A percentile compares a stretch with the other conserved stretches of the same genome.
These are phyloP conservation scores for Cebus imitator DNA, from an alignment of 2,113 vertebrate species.

Conservation along the genomic window DNA sequence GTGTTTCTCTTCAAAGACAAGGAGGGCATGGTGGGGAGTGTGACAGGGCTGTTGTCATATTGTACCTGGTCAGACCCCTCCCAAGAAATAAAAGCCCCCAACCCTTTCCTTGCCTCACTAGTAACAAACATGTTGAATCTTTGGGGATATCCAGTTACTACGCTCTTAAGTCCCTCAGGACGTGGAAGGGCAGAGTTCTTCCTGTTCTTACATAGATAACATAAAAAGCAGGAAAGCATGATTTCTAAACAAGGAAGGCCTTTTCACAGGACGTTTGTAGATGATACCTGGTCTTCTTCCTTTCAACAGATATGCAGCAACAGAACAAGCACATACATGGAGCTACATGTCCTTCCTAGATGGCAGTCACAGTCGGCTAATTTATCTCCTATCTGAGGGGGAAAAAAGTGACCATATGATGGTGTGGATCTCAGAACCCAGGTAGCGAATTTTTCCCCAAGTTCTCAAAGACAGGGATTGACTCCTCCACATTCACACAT, in stretches of 20 bases:
- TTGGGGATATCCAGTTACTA: neutral
- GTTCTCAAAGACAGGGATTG: neutral
- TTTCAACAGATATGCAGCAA: neutral
- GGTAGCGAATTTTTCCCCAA: neutral
- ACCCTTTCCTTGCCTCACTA: neutral
- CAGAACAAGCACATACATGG: neutral
- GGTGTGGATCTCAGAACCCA: neutral
- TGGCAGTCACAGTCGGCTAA: neutral
- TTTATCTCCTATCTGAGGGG: neutral
- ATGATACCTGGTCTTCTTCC: neutral
- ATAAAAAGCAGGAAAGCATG: neutral
- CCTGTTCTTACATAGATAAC: neutral
- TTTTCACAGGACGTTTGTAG: neutral
- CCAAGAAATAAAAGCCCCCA: neutral
- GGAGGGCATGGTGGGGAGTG: neutral
- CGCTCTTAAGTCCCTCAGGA: neutral
- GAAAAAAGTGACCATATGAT: neutral
- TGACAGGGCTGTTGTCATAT: neutral
- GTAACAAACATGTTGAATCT: neutral
- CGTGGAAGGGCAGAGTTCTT: neutral
- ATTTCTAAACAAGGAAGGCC: neutral
- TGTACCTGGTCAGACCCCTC: neutral
- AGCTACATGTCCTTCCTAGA: neutral
- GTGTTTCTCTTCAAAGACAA: neutral
- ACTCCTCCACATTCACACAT: neutral